Evolutionary conservation across 2,797 vertebrate genomes (phyloP).

Genomic region (Florisuga fusca): DNA sequence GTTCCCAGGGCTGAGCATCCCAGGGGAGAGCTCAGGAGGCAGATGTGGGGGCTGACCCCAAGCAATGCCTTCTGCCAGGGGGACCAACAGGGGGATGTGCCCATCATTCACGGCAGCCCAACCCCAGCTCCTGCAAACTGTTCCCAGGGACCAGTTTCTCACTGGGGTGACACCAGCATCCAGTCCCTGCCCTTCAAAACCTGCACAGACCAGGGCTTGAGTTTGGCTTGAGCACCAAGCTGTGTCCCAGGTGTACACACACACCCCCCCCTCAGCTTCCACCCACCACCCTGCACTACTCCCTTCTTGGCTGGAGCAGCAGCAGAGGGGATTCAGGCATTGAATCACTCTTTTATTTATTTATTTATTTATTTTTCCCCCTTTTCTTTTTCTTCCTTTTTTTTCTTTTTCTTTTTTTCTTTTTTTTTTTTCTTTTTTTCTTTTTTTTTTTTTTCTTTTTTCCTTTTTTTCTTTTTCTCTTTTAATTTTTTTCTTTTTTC

Average conservation of each 20-base stretch:
- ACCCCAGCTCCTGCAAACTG: not conserved
- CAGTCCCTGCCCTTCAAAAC: not conserved
- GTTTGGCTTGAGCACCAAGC: not conserved
- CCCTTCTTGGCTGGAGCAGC: not conserved
- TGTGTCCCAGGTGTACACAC: too few relatives aligned
- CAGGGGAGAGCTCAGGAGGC: slow-evolving; percentile 71
- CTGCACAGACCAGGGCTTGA: not conserved
- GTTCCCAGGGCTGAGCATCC: slow-evolving; percentile 74
- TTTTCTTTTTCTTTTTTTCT: too few relatives aligned
- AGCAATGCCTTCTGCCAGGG: slow-evolving; percentile 28
- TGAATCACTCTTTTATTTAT: too few relatives aligned
- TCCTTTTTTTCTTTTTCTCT: too few relatives aligned
- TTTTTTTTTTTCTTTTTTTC: too few relatives aligned
- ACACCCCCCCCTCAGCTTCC: too few relatives aligned
- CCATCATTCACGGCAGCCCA: slow-evolving; percentile 15
- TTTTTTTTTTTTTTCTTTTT: too few relatives aligned
- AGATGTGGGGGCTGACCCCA: slow-evolving; percentile 80
- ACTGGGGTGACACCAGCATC: not conserved
- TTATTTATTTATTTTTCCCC: too few relatives aligned
- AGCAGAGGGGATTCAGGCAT: not conserved
- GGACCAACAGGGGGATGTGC: not conserved
- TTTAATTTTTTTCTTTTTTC: too few relatives aligned
- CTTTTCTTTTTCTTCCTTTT: too few relatives aligned
- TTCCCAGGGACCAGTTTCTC: slow-evolving; percentile 18
- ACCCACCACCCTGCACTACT: fast-evolving